Percentiles rank a stretch among this genome's conserved stretches.
Evolutionary conservation across 2,797 vertebrate genomes (phyloP).

Genomic region (Arnoldichthys spilopterus): DNA sequence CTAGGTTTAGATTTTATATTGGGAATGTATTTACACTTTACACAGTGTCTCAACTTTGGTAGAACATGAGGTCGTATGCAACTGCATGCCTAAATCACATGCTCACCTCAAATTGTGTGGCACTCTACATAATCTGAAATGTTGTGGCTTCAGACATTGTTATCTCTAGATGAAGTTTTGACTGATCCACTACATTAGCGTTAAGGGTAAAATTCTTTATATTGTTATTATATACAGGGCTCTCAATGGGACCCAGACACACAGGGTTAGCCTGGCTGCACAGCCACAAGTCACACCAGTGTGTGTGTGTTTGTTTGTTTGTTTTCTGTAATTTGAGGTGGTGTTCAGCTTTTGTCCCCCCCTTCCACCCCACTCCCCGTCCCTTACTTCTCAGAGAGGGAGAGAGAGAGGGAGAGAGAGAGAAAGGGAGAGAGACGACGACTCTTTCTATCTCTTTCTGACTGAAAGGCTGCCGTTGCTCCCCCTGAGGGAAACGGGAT

Average conservation of each 20-base stretch:
- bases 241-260: conserved; percentile 59
- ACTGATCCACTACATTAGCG: background rate
- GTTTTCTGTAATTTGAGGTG: conserved; percentile 59
- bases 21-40: too few species aligned
- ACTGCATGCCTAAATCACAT: background rate
- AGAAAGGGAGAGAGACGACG: conserved; percentile 26
- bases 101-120: background rate
- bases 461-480: conserved; percentile 67
- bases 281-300: conserved; percentile 44
- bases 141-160: background rate
- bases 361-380: conserved; percentile 34
- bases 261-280: conserved; percentile 20
- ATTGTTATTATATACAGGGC: conserved; percentile 46
- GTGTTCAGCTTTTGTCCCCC: conserved; percentile 54
- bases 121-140: background rate
- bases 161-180: background rate
- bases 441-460: conserved; percentile 51
- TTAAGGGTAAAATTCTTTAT: background rate
- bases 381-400: conserved; percentile 46
- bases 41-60: too few species aligned
- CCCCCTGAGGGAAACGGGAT: conserved; percentile 75
- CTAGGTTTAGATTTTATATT: too few species aligned
- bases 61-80: too few species aligned
- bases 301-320: conserved; percentile 52
- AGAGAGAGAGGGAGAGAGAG: conserved; percentile 19